phyloP scores from a whole-genome alignment of 2,113 vertebrate species.

The Beaufortia kweichowensis region DNA sequence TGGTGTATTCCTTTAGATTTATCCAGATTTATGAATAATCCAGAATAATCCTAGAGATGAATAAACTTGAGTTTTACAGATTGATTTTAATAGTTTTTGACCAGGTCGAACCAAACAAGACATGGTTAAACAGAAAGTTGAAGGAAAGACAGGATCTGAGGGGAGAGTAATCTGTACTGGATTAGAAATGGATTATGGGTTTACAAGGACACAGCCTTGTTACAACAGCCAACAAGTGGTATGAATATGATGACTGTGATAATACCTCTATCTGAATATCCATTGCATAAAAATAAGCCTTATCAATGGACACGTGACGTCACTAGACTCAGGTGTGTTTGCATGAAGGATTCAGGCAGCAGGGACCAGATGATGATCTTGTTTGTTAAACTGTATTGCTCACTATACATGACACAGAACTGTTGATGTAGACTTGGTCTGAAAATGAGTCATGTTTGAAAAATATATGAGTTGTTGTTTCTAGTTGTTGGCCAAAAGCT shows the following conservation, averaged over 20 bases:
- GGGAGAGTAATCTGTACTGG: conserved; percentile 63
- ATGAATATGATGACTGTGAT: conserved; percentile 34
- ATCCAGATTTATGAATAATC: not conserved
- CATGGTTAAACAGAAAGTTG: not conserved
- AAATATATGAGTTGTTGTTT: no score
- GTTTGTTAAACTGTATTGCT: no score
- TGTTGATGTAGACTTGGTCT: no score
- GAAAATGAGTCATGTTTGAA: no score
- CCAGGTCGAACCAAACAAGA: not conserved
- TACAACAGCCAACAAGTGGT: conserved; percentile 39
- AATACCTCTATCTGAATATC: not conserved
- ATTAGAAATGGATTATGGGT: conserved; percentile 72
- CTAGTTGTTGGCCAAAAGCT: no score
- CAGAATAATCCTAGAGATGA: not conserved
- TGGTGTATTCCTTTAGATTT: not conserved
- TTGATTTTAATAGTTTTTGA: not conserved
- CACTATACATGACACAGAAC: no score
- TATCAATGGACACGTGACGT: not conserved
- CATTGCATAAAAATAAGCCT: not conserved
- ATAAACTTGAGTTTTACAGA: not conserved
- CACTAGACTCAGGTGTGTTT: not conserved
- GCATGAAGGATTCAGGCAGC: not conserved
- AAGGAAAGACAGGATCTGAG: conserved; percentile 46
- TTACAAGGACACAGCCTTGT: conserved; percentile 61
- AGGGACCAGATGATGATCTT: no score